Base-by-base conservation (phyloP, 2,113 vertebrate species). In the Anas platyrhynchos region DNA sequence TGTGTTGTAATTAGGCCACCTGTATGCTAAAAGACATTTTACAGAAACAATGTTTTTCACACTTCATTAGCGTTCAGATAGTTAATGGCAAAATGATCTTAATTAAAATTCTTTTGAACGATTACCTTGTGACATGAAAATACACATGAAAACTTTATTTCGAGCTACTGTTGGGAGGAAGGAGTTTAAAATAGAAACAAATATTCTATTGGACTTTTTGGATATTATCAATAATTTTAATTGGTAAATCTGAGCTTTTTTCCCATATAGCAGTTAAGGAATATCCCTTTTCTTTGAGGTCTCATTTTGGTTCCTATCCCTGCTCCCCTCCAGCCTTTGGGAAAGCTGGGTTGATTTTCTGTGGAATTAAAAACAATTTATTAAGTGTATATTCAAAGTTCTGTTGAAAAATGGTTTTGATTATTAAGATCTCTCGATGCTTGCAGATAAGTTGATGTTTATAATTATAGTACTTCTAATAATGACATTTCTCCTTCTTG, bases 231-330 rank as follows among this genome's bases (percentile, higher is more conserved):
- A 16, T 27, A 23, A 4, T 74, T n/a, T 62, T 25, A 71, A 58
- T 80, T 66, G 26, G 18, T 48, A 75, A 80, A 69, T 5, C 4
- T 31, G 38, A 52, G 4, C 22, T 22, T 34, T 34, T 20, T 11
- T 2, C 3, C 1, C 4, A 4, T 18, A 4, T 6, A 20, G 18
- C 0, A 2, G 3, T 54, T 8, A 66, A 16, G 13, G 23, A 87
- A 59, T 13, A n/a, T 32, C 3, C 27, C 0, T 77, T 25, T 55
- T 36, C 29, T 73, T 55, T 65, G 14, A 66, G 36, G 26, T 44
- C 12, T 81, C 11, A 26, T 11, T 18, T 62, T 52, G 23, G 12
- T 52, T 52, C 50, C 5, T 61, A 3, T 23, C 32, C 21, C 1
- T 50, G 48, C 22, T 50, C 6, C 3, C 2, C 9, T 5, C 4